Base-by-base conservation (phyloP, 2,113 vertebrate genomes). In the Donacobius atricapilla region DNA sequence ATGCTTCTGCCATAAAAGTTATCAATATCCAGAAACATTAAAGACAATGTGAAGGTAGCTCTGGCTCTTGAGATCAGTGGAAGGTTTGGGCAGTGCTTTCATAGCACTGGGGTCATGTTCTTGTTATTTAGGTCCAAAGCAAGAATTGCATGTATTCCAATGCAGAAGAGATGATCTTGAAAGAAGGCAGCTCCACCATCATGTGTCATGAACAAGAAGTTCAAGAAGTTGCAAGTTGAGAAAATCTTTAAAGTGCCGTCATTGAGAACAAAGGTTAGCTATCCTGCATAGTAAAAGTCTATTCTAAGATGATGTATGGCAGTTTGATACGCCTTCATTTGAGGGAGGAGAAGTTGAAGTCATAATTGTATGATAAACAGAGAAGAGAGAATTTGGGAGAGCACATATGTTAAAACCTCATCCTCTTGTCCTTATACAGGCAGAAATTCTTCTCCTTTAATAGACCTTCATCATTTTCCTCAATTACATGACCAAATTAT, bases 311-410 rank as follows among this genome's bases (percentile, higher is more conserved):
- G 75, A 92, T 88, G 15, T 88, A 93, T 83, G 66, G 95, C 90
- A 97, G 44, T 90, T 93, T 93, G 60, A 83, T 90, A 88, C 15
- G 79, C 88, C 92, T 94, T 94, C 96, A 27, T 88, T 93, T 94
- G 93, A 91, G 64, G 95, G 92, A 95, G 93, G 84, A 91, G 92
- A 95, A 21, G 64, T 58, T 96, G 90, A 96, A 93, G 87, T 95
- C 92, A 90, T 95, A 91, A 94, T 91, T 95, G 60, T 47, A 71
- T 53, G 83, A 96, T 83, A 92, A 96, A 94, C 35, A 88, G 63
- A 64, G 73, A 89, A 78, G 66, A 93, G 54, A 92, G 64, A 51
- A 86, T 83, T 77, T 24, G 47, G 56, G 64, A 76, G 56, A 51
- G 17, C 64, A 56, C 0, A 0, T 85, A 90, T 13, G 8, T 83